phyloP scores from a whole-genome alignment of 2,888 invertebrate genomes.

The Eupithecia insigniata region DNA sequence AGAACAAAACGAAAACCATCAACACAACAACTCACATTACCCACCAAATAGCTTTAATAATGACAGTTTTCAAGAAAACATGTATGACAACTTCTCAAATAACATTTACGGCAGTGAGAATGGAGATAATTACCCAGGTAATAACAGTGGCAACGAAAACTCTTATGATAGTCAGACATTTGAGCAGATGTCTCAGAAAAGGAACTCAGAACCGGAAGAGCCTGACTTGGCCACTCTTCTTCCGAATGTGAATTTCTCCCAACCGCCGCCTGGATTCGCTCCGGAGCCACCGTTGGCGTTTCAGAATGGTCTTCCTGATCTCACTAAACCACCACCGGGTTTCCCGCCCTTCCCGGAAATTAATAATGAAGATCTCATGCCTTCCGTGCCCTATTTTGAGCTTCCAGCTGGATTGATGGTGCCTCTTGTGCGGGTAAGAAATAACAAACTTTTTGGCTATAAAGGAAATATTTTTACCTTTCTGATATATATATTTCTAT shows the following conservation, averaged over 20 bases:
- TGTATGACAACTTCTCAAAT: constrained; percentile 67
- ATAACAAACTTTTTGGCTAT: background rate
- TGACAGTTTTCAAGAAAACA: constrained; percentile 65
- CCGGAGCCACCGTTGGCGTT: constrained; percentile 73
- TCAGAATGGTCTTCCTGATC: constrained; percentile 89
- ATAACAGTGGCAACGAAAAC: constrained; percentile 78
- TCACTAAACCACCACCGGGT: constrained; percentile 94
- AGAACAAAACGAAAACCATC: constrained; percentile 65
- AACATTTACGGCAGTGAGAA: constrained; percentile 74
- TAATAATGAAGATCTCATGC: constrained; percentile 90
- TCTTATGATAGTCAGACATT: constrained; percentile 79
- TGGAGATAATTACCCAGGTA: constrained; percentile 54
- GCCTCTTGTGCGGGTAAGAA: constrained; percentile 92
- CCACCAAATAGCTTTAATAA: constrained; percentile 68
- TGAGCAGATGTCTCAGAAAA: constrained; percentile 70
- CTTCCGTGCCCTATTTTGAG: constrained; percentile 97
- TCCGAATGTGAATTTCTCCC: constrained; percentile 78
- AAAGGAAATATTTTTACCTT: background rate
- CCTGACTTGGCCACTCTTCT: constrained; percentile 69
- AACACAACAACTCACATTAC: constrained; percentile 65
- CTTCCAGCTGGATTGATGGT: constrained; percentile 99
- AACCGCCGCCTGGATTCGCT: constrained; percentile 78
- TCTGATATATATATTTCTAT: background rate
- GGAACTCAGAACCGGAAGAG: constrained; percentile 62
- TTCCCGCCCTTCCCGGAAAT: constrained; percentile 84